A percentile compares a stretch with the other conserved stretches of the same genome.
Evolutionary conservation across 2,113 vertebrate species (phyloP).

Genomic region (Entelurus aequoreus): DNA sequence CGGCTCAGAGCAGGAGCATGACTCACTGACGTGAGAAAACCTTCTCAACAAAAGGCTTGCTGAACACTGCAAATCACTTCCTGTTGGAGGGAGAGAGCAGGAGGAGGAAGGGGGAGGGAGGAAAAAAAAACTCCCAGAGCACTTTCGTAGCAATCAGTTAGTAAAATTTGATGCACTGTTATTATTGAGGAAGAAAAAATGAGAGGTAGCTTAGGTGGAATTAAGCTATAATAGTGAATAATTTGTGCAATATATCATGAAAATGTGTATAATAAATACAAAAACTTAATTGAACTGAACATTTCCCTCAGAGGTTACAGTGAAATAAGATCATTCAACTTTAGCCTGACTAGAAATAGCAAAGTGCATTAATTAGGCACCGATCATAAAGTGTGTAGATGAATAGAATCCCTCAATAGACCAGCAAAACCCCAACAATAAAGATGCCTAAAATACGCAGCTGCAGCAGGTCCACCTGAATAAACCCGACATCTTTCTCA

Average conservation of each 20-base stretch:
- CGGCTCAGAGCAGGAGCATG: slow-evolving; percentile 94
- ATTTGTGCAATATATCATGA: background rate
- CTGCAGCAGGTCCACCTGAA: slow-evolving; percentile 1
- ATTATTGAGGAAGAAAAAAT: too few species aligned
- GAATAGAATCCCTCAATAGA: too few species aligned
- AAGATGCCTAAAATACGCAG: slow-evolving; percentile 31
- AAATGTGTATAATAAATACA: too few species aligned
- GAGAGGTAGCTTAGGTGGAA: too few species aligned
- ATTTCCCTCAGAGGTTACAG: background rate
- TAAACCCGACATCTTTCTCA: slow-evolving; percentile 39
- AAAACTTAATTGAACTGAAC: too few species aligned
- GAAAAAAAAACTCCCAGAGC: slow-evolving; percentile 84
- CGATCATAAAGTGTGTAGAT: too few species aligned
- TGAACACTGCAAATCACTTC: slow-evolving; percentile 99
- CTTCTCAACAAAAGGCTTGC: slow-evolving; percentile 99
- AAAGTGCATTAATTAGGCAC: too few species aligned
- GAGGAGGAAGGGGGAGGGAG: background rate
- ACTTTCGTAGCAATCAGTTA: slow-evolving; percentile 91
- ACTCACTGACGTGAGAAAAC: slow-evolving; percentile 97
- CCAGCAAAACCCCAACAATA: background rate
- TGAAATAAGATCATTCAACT: slow-evolving; percentile 11
- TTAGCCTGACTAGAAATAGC: slow-evolving; percentile 15
- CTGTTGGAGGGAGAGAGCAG: slow-evolving; percentile 78
- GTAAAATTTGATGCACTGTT: slow-evolving; percentile 61
- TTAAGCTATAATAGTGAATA: too few species aligned